phyloP scores from a whole-genome alignment of 1,140 invertebrate genomes.

The Papilio aristodemus region DNA sequence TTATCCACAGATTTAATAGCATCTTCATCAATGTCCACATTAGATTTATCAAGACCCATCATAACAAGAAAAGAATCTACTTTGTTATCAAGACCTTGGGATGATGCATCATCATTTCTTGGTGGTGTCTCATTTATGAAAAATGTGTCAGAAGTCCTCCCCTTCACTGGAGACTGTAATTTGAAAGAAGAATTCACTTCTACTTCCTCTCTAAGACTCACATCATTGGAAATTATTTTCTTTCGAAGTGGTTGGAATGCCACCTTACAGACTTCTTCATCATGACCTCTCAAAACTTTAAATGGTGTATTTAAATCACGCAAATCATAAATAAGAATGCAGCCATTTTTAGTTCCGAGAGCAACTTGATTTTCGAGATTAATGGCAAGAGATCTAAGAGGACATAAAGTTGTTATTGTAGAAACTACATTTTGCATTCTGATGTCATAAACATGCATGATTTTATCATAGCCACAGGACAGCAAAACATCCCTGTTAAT shows the following conservation, averaged over 20 bases:
- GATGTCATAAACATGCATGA: constrained; percentile 74
- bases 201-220: constrained; percentile 68
- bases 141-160: constrained; percentile 68
- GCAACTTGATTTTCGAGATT: constrained; percentile 68
- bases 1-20: constrained; percentile 52
- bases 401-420: constrained; percentile 65
- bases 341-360: constrained; percentile 72
- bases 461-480: constrained; percentile 75
- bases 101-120: constrained; percentile 50
- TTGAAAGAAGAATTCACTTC: constrained; percentile 53
- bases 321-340: constrained; percentile 72
- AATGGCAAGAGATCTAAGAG: constrained; percentile 70
- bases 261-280: constrained; percentile 63
- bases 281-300: constrained; percentile 67
- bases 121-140: constrained; percentile 62
- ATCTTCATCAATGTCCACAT: constrained; percentile 57
- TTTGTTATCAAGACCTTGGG: constrained; percentile 48
- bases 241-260: constrained; percentile 69
- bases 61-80: constrained; percentile 71
- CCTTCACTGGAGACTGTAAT: constrained; percentile 52
- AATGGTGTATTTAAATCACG: constrained; percentile 65
- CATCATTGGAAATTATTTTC: constrained; percentile 59
- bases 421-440: constrained; percentile 71
- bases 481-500: constrained; percentile 76
- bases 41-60: constrained; percentile 69